Base-by-base conservation (phyloP, 92 coral and sea anemone species). In the Muricea muricata region DNA sequence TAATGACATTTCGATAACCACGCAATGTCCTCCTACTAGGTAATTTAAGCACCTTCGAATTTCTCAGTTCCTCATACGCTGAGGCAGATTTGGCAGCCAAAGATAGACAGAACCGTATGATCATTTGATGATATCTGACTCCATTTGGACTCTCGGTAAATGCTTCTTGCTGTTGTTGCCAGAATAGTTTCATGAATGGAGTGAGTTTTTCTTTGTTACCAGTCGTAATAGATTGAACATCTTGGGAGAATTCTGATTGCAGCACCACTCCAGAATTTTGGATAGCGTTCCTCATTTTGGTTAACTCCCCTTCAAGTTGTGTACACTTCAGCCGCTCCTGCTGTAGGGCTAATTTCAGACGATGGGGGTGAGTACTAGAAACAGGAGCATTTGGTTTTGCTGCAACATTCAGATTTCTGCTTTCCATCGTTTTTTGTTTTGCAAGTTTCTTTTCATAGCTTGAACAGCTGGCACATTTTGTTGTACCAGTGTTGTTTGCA, bases 141-240 rank as follows among this genome's bases (percentile, higher is more conserved):
- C 86, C 90, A 55, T 57, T 69, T 13, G 79, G 30, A n/a, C 61
- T 47, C 56, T 69, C 32, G 15, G 79, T 1, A 14, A 86, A 54
- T 4, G 37, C 42, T 58, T 79, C 40, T 52, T 86, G 69, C 48
- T 86, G 90, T 18, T 86, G 90, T 79, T 88, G 80, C 88, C 91
- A 88, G 85, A 88, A 88, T n/a, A 88, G 45, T 15, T 88, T 83
- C 88, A 83, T 88, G 65, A 83, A 83, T 15, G 91, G 91, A 12
- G 88, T 83, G 1, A 75, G 50, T 17, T 86, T 41, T 40, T 40
- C 31, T 20, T 30, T 41, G 31, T 20, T 72, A 20, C 35, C 78
- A 40, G 57, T 20, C 31, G 45, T 40, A 40, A 72, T 40, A 40
- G 56, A 20, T 31, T 12, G 1, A 40, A 72, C 26, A 72, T 72